Conservation (phyloP, 1,140 invertebrate genomes). For the Ostrea edulis region DNA sequence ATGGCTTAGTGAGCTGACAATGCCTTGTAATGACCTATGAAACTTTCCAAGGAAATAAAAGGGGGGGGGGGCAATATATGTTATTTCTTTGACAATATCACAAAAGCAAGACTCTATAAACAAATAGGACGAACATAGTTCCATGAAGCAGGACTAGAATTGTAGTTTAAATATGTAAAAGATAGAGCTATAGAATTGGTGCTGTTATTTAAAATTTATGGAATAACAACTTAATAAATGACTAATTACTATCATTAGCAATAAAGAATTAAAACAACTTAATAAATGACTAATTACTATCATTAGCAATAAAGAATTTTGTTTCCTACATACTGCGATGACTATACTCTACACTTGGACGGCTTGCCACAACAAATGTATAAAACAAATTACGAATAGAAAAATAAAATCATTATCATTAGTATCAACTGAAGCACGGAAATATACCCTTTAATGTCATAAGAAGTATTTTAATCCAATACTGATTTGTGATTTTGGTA, state of each 20-base stretch:
- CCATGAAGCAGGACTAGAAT: not conserved
- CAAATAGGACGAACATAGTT: not conserved
- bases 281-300: not conserved
- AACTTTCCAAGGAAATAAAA: no score
- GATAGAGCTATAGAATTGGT: not conserved
- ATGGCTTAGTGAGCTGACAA: no score
- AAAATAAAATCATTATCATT: not conserved
- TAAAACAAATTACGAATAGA: not conserved
- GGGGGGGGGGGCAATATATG: no score
- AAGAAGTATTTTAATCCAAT: not conserved
- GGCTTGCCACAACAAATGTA: conserved; percentile 2
- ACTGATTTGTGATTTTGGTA: no score
- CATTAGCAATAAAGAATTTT: no score
- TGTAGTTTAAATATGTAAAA: not conserved
- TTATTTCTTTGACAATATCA: not conserved
- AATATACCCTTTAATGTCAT: not conserved
- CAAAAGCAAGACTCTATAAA: not conserved
- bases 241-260: not conserved
- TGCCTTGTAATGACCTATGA: no score
- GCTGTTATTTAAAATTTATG: not conserved
- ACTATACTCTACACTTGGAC: not conserved
- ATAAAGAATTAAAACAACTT: not conserved
- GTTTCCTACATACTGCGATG: not conserved
- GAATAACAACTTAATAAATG: not conserved
- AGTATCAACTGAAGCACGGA: not conserved